Conservation (phyloP, 2,113 vertebrate species). For the Struthidea cinerea region DNA sequence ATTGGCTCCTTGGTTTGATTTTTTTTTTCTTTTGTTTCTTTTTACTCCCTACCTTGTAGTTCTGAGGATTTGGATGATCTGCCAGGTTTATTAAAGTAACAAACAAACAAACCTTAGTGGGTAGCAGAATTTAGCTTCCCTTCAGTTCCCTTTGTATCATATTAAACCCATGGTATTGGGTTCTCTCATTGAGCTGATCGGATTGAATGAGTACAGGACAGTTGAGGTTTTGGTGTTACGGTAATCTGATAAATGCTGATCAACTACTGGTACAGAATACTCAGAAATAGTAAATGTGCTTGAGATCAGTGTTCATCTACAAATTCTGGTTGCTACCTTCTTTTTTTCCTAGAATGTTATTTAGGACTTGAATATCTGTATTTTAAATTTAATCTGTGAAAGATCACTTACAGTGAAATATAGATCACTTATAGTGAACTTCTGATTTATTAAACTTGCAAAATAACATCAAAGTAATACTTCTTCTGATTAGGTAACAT, state of each 20-base stretch:
- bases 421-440: background rate
- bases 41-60: background rate
- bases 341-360: background rate
- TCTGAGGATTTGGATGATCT: background rate
- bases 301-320: background rate
- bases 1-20: background rate
- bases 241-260: background rate
- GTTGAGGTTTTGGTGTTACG: background rate
- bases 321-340: background rate
- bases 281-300: background rate
- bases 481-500: background rate
- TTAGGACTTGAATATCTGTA: background rate
- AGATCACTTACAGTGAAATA: background rate
- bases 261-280: background rate
- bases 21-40: too few species aligned
- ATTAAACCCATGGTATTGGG: background rate
- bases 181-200: rapidly evolving
- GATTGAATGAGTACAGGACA: background rate
- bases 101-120: background rate
- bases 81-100: background rate
- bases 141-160: background rate
- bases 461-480: background rate
- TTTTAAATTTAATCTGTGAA: background rate
- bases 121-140: background rate
- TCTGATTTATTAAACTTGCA: background rate